Conservation (phyloP, 2,113 vertebrate species). For the Zonotrichia leucophrys region DNA sequence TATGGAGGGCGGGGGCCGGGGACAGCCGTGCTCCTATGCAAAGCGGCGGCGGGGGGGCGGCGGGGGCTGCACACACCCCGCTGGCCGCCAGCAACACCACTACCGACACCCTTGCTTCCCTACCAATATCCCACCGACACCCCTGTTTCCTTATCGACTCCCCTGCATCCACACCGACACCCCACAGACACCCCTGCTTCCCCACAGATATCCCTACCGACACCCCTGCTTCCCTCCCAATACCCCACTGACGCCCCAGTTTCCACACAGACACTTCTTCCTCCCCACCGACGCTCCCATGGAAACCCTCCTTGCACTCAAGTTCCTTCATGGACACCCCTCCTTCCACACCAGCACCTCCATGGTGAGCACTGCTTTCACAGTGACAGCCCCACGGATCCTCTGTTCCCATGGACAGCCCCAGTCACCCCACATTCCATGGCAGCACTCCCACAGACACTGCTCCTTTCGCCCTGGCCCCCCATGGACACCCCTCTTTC, state of each 20-base stretch:
- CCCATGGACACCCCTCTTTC: no score
- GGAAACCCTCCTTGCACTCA: not conserved
- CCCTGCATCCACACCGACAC: no score
- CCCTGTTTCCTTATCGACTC: no score
- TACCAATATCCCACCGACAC: not conserved
- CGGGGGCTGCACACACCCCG: no score
- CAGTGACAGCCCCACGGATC: accelerated
- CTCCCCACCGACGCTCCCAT: not conserved
- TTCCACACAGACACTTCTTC: not conserved
- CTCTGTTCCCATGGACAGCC: not conserved
- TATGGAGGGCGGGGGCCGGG: no score
- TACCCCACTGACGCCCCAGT: not conserved
- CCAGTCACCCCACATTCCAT: not conserved
- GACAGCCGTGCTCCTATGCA: no score
- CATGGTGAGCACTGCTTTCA: not conserved
- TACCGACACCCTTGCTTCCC: not conserved
- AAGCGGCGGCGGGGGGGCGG: no score
- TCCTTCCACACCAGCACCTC: not conserved
- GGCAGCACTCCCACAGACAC: not conserved
- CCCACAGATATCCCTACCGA: not conserved
- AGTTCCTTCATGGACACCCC: not conserved
- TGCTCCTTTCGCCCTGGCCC: accelerated
- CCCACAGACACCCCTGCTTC: not conserved
- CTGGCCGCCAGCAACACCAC: not conserved
- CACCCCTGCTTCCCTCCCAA: not conserved